These are phyloP conservation scores for Pseudochaenichthys georgianus DNA, from an alignment of 2,797 vertebrate genomes.

Conservation along the genomic window DNA sequence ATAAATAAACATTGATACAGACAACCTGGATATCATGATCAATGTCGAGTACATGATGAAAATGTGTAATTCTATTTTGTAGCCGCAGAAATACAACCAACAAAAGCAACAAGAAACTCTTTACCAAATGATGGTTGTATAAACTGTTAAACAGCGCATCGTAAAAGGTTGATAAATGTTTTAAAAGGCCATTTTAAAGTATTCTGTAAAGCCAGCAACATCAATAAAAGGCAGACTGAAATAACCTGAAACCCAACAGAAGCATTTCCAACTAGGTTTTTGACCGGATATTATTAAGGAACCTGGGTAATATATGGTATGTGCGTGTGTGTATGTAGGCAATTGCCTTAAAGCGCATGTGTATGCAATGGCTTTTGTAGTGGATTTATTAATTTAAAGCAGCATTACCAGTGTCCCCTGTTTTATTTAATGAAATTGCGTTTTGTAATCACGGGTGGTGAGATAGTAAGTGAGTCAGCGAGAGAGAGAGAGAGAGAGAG, in stretches of 20 bases:
- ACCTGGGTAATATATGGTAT: slow-evolving; percentile 13
- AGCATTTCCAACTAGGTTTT: slow-evolving; percentile 7
- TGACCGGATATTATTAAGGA: slow-evolving; percentile 15
- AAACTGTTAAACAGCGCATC: neutral
- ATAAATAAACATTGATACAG: neutral
- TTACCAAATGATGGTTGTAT: neutral
- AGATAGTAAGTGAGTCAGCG: slow-evolving; percentile 56
- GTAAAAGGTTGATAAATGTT: neutral
- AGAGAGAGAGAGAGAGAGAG: slow-evolving; percentile 1
- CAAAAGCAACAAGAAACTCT: neutral
- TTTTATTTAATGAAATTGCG: slow-evolving; percentile 64
- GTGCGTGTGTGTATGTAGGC: neutral
- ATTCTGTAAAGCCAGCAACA: neutral
- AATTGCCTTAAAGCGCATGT: neutral
- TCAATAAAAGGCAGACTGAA: slow-evolving; percentile 16
- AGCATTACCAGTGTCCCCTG: slow-evolving; percentile 43
- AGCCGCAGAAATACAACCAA: neutral
- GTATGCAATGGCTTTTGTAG: slow-evolving; percentile 13
- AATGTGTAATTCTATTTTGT: neutral
- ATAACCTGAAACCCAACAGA: neutral
- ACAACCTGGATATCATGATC: neutral
- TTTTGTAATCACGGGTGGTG: slow-evolving; percentile 58
- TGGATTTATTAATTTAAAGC: slow-evolving; percentile 65
- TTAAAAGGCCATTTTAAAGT: neutral
- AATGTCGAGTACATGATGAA: neutral